A percentile compares a stretch with the other conserved stretches of the same genome.
Conservation (phyloP, 2,113 vertebrate genomes). For the Forbesichthys agassizii region DNA sequence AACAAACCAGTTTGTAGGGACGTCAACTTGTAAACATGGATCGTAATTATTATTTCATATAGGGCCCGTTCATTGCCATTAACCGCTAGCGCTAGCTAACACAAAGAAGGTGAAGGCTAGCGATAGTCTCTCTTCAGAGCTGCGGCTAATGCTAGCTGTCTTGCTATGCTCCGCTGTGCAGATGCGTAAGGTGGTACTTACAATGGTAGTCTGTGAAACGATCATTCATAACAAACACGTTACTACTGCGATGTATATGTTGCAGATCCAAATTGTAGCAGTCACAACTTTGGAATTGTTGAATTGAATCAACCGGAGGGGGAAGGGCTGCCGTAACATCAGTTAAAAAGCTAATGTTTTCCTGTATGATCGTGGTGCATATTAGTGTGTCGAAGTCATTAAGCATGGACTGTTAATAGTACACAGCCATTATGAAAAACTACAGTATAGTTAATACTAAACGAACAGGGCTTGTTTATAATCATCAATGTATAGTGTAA, state of each 20-base stretch:
- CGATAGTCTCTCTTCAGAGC: slow-evolving; percentile 21
- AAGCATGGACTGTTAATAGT: not conserved
- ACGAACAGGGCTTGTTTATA: not conserved
- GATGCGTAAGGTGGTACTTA: slow-evolving; percentile 8
- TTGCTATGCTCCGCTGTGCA: slow-evolving; percentile 31
- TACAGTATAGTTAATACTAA: not conserved
- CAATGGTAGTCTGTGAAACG: not conserved
- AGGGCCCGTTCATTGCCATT: slow-evolving; percentile 47
- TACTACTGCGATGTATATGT: not conserved
- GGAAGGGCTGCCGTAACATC: slow-evolving; percentile 37
- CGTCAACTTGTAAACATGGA: slow-evolving; percentile 53
- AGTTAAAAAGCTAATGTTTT: slow-evolving; percentile 36
- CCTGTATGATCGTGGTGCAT: slow-evolving; percentile 48
- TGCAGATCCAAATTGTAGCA: rapidly evolving
- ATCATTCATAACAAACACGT: not conserved
- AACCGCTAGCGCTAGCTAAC: slow-evolving; percentile 55
- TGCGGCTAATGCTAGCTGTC: slow-evolving; percentile 44
- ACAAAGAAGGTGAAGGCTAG: slow-evolving; percentile 68
- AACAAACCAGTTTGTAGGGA: slow-evolving; percentile 10
- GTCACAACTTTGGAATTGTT: not conserved
- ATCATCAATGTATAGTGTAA: not conserved
- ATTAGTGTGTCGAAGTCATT: slow-evolving; percentile 30
- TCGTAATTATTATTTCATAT: slow-evolving; percentile 47
- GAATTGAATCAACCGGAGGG: slow-evolving; percentile 10
- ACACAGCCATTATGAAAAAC: not conserved